Percentiles rank a stretch among this genome's conserved stretches.
These are phyloP conservation scores for Cygnus buccinator DNA, from an alignment of 2,113 vertebrate genomes.

Conservation along the genomic window DNA sequence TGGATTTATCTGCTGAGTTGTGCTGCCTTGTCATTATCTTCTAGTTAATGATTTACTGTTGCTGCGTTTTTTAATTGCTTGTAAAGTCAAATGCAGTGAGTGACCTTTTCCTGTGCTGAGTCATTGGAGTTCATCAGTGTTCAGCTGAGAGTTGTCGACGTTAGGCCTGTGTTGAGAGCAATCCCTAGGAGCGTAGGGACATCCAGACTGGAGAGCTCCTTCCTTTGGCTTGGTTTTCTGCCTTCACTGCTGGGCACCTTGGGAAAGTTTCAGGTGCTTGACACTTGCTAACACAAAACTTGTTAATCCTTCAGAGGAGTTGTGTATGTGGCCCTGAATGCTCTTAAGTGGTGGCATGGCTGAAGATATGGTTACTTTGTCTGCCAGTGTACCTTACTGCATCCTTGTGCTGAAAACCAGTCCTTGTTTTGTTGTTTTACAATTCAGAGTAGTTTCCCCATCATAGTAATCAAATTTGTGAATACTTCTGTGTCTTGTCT, in stretches of 20 bases:
- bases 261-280: not conserved
- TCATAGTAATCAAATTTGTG: not conserved
- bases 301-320: not conserved
- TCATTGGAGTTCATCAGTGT: rapidly evolving
- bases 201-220: not conserved
- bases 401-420: not conserved
- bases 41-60: not conserved
- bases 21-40: not conserved
- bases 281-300: not conserved
- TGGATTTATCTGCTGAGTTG: not conserved
- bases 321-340: not conserved
- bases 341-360: not conserved
- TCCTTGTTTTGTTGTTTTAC: not conserved
- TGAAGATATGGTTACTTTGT: not conserved
- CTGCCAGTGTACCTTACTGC: not conserved
- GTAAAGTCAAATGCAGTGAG: not conserved
- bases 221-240: not conserved
- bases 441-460: not conserved
- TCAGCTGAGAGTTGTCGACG: rapidly evolving
- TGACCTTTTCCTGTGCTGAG: not conserved
- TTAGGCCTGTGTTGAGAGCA: not conserved
- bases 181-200: not conserved
- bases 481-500: not conserved
- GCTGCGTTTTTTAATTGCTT: not conserved
- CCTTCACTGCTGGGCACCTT: not conserved